Evolutionary conservation across 2,113 vertebrate species (phyloP), one percentile per base, ranked within the genome.

Genomic region (Dromiciops gliroides): DNA sequence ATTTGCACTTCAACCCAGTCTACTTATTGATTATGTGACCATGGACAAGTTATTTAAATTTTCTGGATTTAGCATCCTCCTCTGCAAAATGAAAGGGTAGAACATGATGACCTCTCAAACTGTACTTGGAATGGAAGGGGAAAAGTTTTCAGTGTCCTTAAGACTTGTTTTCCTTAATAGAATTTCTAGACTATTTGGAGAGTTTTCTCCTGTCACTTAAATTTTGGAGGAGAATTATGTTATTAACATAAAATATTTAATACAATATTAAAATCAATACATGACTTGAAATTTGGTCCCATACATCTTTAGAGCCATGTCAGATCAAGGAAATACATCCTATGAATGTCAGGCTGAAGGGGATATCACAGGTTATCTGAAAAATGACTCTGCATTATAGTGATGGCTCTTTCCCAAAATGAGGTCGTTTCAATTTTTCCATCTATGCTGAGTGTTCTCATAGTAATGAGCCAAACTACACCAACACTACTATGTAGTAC

Each of bases 231-330:
- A 83, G 37, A 83, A 44, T 44, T 75, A 60, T 37, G 16, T 44
- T n/a, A 75, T 75, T 83, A 83, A 44, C 16, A n/a, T n/a, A n/a
- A 1, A 8, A 83, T 83, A 44, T 83, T 83, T 44, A n/a, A n/a
- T n/a, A 44, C 19, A 83, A 44, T 83, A 16, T 83, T 22, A 83
- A 44, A 83, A 44, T 83, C n/a, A 83, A 44, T 44, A 8, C 31
- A 56, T 92, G 22, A 48, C 91, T 94, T 90, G 22, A 56, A 90
- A 95, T 60, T 26, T 92, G 1, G 53, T 89, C 4, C 83, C 50
- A 50, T 92, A 44, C 95, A 95, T 92, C 91, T 90, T 23, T 51
- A 94, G 94, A 89, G 51, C 22, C 50, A 50, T 67, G 91, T n/a
- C 9, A 51, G 10, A 50, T 94, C 2, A 88, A 49, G 16, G 92